Evolutionary conservation across 2,113 vertebrate species (phyloP), one percentile per base, ranked within the genome.

Genomic region (Thomomys bottae): DNA sequence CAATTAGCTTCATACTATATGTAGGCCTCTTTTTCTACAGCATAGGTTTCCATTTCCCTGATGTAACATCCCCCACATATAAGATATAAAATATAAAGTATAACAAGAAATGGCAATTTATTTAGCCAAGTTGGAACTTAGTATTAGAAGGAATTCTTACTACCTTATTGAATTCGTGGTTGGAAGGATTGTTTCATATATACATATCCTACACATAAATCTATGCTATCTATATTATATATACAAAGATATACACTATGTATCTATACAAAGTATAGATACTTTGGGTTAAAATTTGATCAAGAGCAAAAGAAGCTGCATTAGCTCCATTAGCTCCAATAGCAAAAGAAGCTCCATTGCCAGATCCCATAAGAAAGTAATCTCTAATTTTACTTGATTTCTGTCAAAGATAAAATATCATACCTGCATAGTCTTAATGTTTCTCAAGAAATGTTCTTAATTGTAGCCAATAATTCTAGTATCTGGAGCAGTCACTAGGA

Each of bases 91-190:
- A n/a, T n/a, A n/a, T n/a, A n/a, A n/a, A n/a, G n/a, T n/a, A n/a
- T n/a, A n/a, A n/a, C n/a, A 49, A 54, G 59, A 96, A 94, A 89
- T 34, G 89, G 8, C 73, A 91, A 83, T 89, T 91, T 67, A 88
- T 84, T 92, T 66, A 95, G 26, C 90, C 78, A 95, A 94, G 94
- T 91, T 66, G 63, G n/a, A 87, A 42, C 9, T 85, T 15, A 89
- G 93, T 54, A 88, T 57, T 26, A 88, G 94, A 93, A 75, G 2
- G 15, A 61, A 73, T 17, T 91, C 92, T 92, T 81, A 70, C 26
- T 77, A 57, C 26, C 36, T 68, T 23, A 38, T 36, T 45, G 28
- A 85, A 57, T 34, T 36, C 77, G 4, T 63, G 3, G 4, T 87
- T 89, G 26, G 12, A 95, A 78, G 57, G 5, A 1, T 70, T 94